Evolutionary conservation across 2,888 invertebrate species (phyloP).

Genomic region (Tortricodes alternella): DNA sequence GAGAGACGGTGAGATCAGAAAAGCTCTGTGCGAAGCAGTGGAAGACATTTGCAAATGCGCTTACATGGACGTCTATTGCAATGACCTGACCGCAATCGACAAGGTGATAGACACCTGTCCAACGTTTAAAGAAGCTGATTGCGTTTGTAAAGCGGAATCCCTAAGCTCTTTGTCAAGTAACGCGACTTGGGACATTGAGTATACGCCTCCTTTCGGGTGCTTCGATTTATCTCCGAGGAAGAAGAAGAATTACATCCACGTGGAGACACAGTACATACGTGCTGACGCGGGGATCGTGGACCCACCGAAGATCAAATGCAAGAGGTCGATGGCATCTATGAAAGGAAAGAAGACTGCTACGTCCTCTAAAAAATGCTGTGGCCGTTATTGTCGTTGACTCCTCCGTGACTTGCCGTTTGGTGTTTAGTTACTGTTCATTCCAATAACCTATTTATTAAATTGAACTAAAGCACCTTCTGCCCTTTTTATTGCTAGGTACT

Average conservation of each 20-base stretch:
- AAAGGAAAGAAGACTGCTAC: conserved; percentile 44
- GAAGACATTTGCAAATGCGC: conserved; percentile 77
- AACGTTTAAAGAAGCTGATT: conserved; percentile 72
- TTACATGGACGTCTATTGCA: conserved; percentile 78
- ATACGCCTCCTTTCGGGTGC: conserved; percentile 87
- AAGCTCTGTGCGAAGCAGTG: conserved; percentile 70
- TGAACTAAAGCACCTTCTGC: no score
- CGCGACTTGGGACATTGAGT: conserved; percentile 87
- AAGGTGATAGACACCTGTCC: conserved; percentile 73
- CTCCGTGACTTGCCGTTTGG: no score
- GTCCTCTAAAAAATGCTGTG: conserved; percentile 47
- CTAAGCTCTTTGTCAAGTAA: conserved; percentile 79
- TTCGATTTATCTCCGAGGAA: conserved; percentile 83
- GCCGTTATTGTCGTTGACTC: conserved; percentile 41
- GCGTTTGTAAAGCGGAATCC: conserved; percentile 67
- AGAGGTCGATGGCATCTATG: conserved; percentile 50
- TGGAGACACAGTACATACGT: conserved; percentile 84
- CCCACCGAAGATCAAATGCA: conserved; percentile 49
- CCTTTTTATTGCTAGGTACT: no score
- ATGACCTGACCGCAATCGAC: conserved; percentile 71
- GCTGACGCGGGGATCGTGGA: conserved; percentile 77
- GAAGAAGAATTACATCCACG: conserved; percentile 75
- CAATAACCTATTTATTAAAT: no score
- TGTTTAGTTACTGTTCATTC: no score
- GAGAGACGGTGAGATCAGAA: conserved; percentile 77